phyloP scores from a whole-genome alignment of 2,113 vertebrate species.

The Formicarius rufipectus region DNA sequence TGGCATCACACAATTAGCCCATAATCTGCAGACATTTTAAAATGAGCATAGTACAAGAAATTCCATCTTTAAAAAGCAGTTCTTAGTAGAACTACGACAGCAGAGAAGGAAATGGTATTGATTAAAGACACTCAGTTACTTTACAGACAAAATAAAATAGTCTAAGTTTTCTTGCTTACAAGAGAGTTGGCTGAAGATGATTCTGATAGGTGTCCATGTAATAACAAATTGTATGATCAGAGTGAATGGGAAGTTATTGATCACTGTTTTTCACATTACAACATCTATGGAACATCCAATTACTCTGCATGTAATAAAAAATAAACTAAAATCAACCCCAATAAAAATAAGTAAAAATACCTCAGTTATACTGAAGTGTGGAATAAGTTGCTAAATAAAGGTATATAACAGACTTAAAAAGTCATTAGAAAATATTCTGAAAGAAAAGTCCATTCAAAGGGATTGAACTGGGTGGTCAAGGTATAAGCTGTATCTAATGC shows the following conservation, averaged over 20 bases:
- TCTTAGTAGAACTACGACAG: not conserved
- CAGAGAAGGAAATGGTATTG: not conserved
- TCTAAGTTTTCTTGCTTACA: too few relatives aligned
- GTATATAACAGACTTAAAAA: not conserved
- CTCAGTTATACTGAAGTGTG: not conserved
- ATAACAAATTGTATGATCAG: not conserved
- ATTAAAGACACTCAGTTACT: not conserved
- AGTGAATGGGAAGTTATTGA: not conserved
- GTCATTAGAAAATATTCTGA: not conserved
- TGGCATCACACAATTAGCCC: not conserved
- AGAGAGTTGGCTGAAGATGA: not conserved
- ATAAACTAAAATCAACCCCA: not conserved
- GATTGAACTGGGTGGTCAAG: not conserved
- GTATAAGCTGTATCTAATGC: not conserved
- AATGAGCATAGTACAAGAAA: not conserved
- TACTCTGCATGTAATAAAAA: not conserved
- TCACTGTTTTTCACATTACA: not conserved
- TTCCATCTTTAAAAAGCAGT: not conserved
- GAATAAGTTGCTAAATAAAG: not conserved
- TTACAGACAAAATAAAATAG: not conserved
- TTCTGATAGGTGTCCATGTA: not conserved
- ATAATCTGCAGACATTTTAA: not conserved
- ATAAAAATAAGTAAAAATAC: not conserved
- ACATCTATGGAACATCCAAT: not conserved
- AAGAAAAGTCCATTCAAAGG: not conserved